These are phyloP conservation scores for Drosophila neocordata DNA, from an alignment of 1,140 invertebrate species.

Conservation along the genomic window DNA sequence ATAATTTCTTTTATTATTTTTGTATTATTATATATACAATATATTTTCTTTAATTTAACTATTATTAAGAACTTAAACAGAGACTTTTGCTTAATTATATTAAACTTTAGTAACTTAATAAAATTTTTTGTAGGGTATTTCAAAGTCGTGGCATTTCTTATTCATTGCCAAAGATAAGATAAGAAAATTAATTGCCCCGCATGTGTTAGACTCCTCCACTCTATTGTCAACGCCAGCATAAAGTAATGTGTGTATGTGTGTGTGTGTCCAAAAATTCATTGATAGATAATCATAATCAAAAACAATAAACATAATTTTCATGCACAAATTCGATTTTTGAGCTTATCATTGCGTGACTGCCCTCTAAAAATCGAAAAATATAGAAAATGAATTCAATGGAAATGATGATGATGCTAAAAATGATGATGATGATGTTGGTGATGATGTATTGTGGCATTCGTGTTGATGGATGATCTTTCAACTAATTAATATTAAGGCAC, in stretches of 20 bases:
- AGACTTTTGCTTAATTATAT: too few relatives aligned
- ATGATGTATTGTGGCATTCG: conserved; percentile 45
- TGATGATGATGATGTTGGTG: conserved; percentile 10
- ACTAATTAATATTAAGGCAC: conserved; percentile 48
- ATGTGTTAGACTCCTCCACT: neutral
- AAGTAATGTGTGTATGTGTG: neutral
- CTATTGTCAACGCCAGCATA: conserved; percentile 50
- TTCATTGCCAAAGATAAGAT: neutral
- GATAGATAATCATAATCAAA: conserved; percentile 55
- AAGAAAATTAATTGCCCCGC: neutral
- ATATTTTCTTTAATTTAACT: too few relatives aligned
- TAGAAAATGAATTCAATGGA: conserved; percentile 11
- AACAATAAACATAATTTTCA: conserved; percentile 55
- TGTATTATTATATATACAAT: too few relatives aligned
- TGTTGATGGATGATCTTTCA: conserved; percentile 51
- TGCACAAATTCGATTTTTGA: conserved; percentile 71
- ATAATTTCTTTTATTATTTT: too few relatives aligned
- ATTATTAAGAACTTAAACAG: too few relatives aligned
- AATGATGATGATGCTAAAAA: conserved; percentile 27
- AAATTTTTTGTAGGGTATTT: too few relatives aligned
- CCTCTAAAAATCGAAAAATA: conserved; percentile 10
- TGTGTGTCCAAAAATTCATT: neutral
- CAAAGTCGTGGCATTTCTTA: too few relatives aligned
- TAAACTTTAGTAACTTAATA: too few relatives aligned
- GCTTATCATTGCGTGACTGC: conserved; percentile 75